Base-by-base conservation (phyloP, 2,888 invertebrate species). In the Melipona bicolor region DNA sequence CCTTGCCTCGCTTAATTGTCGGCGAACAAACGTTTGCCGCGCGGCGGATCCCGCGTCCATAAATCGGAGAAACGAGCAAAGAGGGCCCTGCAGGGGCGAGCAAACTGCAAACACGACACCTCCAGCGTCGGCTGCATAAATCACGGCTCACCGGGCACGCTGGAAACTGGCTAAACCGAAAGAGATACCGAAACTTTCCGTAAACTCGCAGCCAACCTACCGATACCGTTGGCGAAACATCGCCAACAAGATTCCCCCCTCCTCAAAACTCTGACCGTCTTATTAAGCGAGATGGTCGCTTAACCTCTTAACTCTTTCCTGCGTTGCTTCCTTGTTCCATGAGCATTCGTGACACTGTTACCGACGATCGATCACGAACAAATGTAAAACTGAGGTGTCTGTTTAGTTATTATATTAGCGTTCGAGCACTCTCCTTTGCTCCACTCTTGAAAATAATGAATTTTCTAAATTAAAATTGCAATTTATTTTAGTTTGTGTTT, bases 31-130 rank as follows among this genome's bases (percentile, higher is more conserved):
- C 52, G 61, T 69, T 69, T 56, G 74, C 50, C 4, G 36, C 52
- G 19, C 24, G 59, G 6, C 19, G 52, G 54, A 69, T 75, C 52
- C 61, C 50, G 56, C 79, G 79, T 70, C 56, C 79, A 79, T 79
- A 79, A 79, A 79, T 79, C 77, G 67, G 56, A 17, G 49, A n/a
- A 64, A 50, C 27, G 24, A 52, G 75, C 61, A 69, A 75, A 62
- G 79, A 75, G 65, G 54, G 62, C 9, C 9, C 19, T 15, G 69
- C 69, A 24, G 79, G 11, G 68, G 62, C 54, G 76, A 64, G 79
- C 56, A 79, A 76, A 79, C 79, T 80, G 76, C 79, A 56, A 71
- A 77, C 80, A 77, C 71, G 80, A 80, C 70, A 80, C 77, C 77
- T 67, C 36, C 59, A 27, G 43, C 59, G 77, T 64, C 32, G 71